Evolutionary conservation across 2,888 invertebrate genomes (phyloP), one percentile per base, ranked within the genome.

Genomic region (Rhogogaster chlorosoma): DNA sequence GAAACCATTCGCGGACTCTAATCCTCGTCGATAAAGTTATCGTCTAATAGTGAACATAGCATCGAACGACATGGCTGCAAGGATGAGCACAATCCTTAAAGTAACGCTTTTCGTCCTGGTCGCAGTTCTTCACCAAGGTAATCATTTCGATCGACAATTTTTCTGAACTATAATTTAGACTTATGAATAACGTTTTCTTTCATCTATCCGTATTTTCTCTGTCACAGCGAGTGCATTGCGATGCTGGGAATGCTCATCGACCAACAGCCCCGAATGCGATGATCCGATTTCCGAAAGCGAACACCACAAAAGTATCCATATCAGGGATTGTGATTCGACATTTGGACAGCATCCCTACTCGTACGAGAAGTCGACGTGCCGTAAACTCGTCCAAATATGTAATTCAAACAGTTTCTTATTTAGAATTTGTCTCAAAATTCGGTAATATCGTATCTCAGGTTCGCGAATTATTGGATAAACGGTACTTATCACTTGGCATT

Each of bases 171-270:
- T 10, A 18, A 53, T 78, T 75, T 12, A 9, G 32, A 77, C 29
- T 22, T n/a, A 49, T 53, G 10, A 77, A 32, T 9, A 6, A 29
- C 15, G 12, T 22, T 22, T n/a, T 15, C 12, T 22, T 80, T 38
- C n/a, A 36, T n/a, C 22, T 36, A 61, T 38, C 18, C 32, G 26
- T 42, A 26, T 86, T 86, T 71, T 86, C 89, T 88, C 89, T 90
- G 86, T 95, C 95, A 89, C 94, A 95, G 96, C 96, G 88, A 95
- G 95, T 86, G 94, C 96, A 5, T 93, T 97, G 10, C 95, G 95
- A 89, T 97, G 97, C 91, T 97, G 97, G 96, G 95, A 96, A 12
- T 97, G 97, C 90, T 95, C 96, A 0, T 97, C 97, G 2, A 96
- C 97, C 89, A 94, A 95, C 89, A 96, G 96, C 88, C 95, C 95